Base-by-base conservation (phyloP, 2,797 vertebrate genomes). In the Lemur catta region DNA sequence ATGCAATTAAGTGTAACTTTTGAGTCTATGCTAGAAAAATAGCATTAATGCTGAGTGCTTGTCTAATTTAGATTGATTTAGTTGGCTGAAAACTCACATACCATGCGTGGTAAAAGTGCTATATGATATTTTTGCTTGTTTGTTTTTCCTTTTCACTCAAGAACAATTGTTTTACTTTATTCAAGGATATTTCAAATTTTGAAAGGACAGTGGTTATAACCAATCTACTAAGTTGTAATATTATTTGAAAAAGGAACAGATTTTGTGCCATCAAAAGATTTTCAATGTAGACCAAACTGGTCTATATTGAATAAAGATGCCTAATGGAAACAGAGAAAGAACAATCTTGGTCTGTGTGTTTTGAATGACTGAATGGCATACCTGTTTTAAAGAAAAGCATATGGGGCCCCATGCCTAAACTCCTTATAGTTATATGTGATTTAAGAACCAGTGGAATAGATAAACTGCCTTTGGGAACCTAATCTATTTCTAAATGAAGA, bases 1-100 rank as follows among this genome's bases (percentile, higher is more conserved):
- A 46, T 28, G 1, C 15, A 30, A 3, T 35, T 71, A 6, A 38
- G 0, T n/a, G 4, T 2, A 61, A 43, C 0, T 17, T 78, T 17
- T 48, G 6, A 76, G 4, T 84, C 43, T 72, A 13, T 59, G 4
- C 18, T 84, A 52, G 7, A 74, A 74, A 93, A 78, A 52, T 22
- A 46, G 7, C 22, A 11, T 48, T 9, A 10, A 1, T 22, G 1
- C 1, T 78, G 11, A 7, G 5, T 46, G 15, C 3, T 59, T 46
- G 1, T 33, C 3, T 12, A 7, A 8, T 26, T 72, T 33, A 10
- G 38, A 30, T 20, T 75, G 61, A 88, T 74, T 81, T 52, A 74
- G 26, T 46, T 74, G 63, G 2, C 2, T 84, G 33, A 90, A 35
- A 88, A 28, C 4, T 38, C 61, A 18, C 7, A 72, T 6, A 71